Evolutionary conservation across 2,888 invertebrate genomes (phyloP).

Genomic region (Drosophila buzzatii): DNA sequence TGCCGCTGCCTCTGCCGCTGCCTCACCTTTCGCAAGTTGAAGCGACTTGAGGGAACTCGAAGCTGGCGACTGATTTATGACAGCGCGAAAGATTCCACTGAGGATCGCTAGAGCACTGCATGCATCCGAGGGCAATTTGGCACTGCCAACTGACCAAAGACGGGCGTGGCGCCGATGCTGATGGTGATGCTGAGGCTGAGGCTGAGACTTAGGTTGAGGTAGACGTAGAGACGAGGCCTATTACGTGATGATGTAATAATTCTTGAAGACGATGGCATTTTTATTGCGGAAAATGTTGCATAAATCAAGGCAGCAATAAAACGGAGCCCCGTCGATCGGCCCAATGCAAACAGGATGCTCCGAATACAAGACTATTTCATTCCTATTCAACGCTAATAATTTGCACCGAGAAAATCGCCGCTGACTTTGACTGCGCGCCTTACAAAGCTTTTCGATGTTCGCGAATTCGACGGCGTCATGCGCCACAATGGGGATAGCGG

Average conservation of each 20-base stretch:
- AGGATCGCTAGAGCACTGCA: slow-evolving; percentile 36
- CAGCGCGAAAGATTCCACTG: slow-evolving; percentile 66
- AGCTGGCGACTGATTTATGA: slow-evolving; percentile 75
- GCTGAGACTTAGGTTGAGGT: slow-evolving; percentile 21
- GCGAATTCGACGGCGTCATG: slow-evolving; percentile 63
- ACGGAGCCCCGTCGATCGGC: slow-evolving; percentile 61
- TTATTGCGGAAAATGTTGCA: slow-evolving; percentile 80
- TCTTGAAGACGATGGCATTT: slow-evolving; percentile 76
- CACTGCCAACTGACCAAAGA: slow-evolving; percentile 42
- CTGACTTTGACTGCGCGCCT: slow-evolving; percentile 15
- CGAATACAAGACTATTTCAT: slow-evolving; percentile 54
- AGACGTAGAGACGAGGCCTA: slow-evolving; percentile 55
- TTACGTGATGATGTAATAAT: slow-evolving; percentile 81
- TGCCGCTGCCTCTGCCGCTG: slow-evolving; percentile 41
- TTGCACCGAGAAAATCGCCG: slow-evolving; percentile 58
- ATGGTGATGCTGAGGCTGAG: slow-evolving; percentile 23
- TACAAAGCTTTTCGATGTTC: slow-evolving; percentile 37
- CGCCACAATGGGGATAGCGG: slow-evolving; percentile 55
- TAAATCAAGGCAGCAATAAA: slow-evolving; percentile 80
- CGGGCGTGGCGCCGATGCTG: slow-evolving; percentile 70
- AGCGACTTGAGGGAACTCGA: slow-evolving; percentile 47
- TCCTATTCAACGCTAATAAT: slow-evolving; percentile 63
- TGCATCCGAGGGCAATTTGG: slow-evolving; percentile 67
- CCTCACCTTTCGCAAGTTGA: slow-evolving; percentile 10
- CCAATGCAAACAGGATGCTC: slow-evolving; percentile 64